These are phyloP conservation scores for Cecidostiba fungosa DNA, from an alignment of 2,888 invertebrate genomes.

Conservation along the genomic window DNA sequence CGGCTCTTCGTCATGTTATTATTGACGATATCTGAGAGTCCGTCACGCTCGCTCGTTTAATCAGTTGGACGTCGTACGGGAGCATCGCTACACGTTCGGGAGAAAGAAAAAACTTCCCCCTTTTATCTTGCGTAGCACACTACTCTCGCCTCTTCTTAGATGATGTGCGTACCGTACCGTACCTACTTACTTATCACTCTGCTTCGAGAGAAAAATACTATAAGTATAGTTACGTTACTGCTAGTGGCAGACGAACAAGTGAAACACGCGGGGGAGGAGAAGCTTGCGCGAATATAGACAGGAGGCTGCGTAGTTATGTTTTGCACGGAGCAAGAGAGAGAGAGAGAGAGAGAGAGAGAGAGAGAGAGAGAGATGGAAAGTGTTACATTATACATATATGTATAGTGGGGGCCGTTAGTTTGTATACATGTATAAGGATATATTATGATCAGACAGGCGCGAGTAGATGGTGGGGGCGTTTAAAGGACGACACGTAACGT, in stretches of 20 bases:
- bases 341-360: too few species aligned
- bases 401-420: too few species aligned
- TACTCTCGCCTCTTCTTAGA: neutral
- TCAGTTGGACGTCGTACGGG: constrained; percentile 40
- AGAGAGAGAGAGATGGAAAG: neutral
- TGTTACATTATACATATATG: neutral
- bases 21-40: constrained; percentile 51
- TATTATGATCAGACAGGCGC: too few species aligned
- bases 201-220: neutral
- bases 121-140: neutral
- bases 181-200: too few species aligned
- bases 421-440: neutral
- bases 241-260: too few species aligned
- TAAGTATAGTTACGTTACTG: too few species aligned
- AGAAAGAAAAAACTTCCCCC: neutral
- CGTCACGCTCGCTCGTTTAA: constrained; percentile 24
- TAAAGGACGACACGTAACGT: constrained; percentile 15
- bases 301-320: constrained; percentile 22
- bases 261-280: neutral
- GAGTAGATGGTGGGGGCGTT: constrained; percentile 15
- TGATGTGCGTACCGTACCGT: neutral
- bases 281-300: neutral
- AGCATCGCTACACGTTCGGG: constrained; percentile 31
- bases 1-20: constrained; percentile 67
- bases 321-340: neutral